Conservation (phyloP, 1,140 invertebrate genomes). For the Drosophila auraria region DNA sequence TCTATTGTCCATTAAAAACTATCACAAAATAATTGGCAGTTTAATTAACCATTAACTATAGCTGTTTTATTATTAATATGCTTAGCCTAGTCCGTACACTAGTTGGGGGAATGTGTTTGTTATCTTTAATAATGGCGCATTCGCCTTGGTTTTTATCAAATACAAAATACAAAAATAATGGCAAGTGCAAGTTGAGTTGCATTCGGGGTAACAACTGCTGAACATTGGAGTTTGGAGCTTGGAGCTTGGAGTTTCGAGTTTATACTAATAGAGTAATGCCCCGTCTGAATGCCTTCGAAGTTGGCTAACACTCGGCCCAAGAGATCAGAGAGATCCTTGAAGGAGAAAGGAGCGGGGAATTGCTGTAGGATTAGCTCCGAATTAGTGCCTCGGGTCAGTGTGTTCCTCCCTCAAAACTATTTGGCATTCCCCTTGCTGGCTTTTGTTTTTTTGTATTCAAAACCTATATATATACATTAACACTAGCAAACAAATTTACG, state of each 20-base stretch:
- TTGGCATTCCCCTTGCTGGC: slow-evolving; percentile 51
- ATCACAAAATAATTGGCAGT: slow-evolving; percentile 84
- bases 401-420: slow-evolving; percentile 37
- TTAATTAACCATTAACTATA: slow-evolving; percentile 67
- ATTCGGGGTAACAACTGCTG: slow-evolving; percentile 23
- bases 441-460: slow-evolving; percentile 8
- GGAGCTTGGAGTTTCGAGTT: slow-evolving; percentile 17
- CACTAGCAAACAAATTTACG: slow-evolving; percentile 60
- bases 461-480: slow-evolving; percentile 52
- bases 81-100: slow-evolving; percentile 33
- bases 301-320: slow-evolving; percentile 45
- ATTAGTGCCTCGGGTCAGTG: slow-evolving; percentile 38
- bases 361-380: slow-evolving; percentile 39
- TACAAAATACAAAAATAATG: slow-evolving; percentile 75
- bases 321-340: slow-evolving; percentile 57
- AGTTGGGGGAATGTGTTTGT: slow-evolving; percentile 45
- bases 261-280: slow-evolving; percentile 21
- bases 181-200: slow-evolving; percentile 71
- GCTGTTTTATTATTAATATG: slow-evolving; percentile 40
- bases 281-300: slow-evolving; percentile 40
- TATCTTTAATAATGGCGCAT: slow-evolving; percentile 49
- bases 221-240: slow-evolving; percentile 17
- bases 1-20: slow-evolving; percentile 71
- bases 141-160: slow-evolving; percentile 55
- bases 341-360: slow-evolving; percentile 43